Evolutionary conservation across 2,888 invertebrate species (phyloP), one percentile per base, ranked within the genome.

Genomic region (Biston betularia): DNA sequence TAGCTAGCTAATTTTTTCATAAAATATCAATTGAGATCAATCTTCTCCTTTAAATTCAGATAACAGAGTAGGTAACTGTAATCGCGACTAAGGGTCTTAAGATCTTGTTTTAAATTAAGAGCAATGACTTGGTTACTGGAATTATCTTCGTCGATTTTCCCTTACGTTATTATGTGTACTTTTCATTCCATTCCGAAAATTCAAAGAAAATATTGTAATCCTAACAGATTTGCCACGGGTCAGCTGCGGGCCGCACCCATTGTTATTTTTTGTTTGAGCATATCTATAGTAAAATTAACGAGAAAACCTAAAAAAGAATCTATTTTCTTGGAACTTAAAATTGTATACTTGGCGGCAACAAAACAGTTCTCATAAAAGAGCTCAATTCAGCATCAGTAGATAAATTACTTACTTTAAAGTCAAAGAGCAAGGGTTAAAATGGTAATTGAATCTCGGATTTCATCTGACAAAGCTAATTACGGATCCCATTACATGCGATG

Each of bases 381-480:
- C 49, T 33, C 40, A 33, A 49, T 59, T 48, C 46, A 33, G 52
- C 58, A 53, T 12, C 56, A 65, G 59, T 55, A 63, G 59, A 69
- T 63, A 53, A 59, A 49, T 60, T 52, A 42, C 52, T 60, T 60
- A 24, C 44, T 59, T 61, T 50, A 61, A 65, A 65, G 49, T 56
- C 62, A 74, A 73, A 70, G 59, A 70, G 58, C 49, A 49, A 49
- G 70, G 72, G 73, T 75, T 79, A 69, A 75, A 79, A 75, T 67
- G 75, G 69, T 80, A 80, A 82, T 82, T 77, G 76, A 81, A 75
- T 83, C 80, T 79, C 71, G 70, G 69, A 72, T 73, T 72, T 61
- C 72, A 75, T 75, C 80, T 73, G 72, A 75, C 78, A 72, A 70
- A 64, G 72, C 72, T 79, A 80, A 81, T 82, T 78, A 75, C 76